Base-by-base conservation (phyloP, 2,888 invertebrate genomes). In the Drosophila neoperkinsi region DNA sequence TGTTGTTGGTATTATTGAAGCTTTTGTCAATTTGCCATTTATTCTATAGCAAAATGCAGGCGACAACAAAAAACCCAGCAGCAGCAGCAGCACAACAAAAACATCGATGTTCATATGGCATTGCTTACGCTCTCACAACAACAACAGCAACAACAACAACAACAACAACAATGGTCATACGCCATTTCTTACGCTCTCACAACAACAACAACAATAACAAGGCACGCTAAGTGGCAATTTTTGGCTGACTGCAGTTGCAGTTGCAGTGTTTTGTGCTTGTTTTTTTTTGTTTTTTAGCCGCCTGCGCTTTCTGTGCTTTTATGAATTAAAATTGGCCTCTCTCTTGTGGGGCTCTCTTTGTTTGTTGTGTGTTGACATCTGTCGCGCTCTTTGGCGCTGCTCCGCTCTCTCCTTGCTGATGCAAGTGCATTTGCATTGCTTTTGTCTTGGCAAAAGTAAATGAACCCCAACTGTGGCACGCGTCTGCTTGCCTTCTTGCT, bases 271-370 rank as follows among this genome's bases (percentile, higher is more conserved):
- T 57, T 49, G 28, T 28, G 43, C 36, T 41, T 38, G 49, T 18
- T 55, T 46, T 25, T 46, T 25, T 46, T 21, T n/a, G n/a, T n/a
- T 46, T 46, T 16, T 46, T 21, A 21, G 50, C 34, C 16, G 30
- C 36, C 16, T 46, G 28, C 49, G 41, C 57, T 46, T 59, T 56
- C 46, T 71, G 59, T 69, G 72, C 51, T 78, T 85, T 85, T 79
- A 88, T 88, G 84, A 88, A 84, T 84, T 85, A 88, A 85, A 80
- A 69, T 43, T 71, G 55, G 49, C 30, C 25, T 41, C 41, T 33
- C 46, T 56, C 38, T 38, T 34, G 18, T 51, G 25, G 7, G 9
- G 16, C 38, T 31, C 51, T 21, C 51, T 53, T 16, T 28, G 28
- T 31, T 33, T 16, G 13, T 25, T 46, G 16, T 46, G 46, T 25